phyloP scores from a whole-genome alignment of 2,113 vertebrate species.

The Cyanoramphus novaezelandiae region DNA sequence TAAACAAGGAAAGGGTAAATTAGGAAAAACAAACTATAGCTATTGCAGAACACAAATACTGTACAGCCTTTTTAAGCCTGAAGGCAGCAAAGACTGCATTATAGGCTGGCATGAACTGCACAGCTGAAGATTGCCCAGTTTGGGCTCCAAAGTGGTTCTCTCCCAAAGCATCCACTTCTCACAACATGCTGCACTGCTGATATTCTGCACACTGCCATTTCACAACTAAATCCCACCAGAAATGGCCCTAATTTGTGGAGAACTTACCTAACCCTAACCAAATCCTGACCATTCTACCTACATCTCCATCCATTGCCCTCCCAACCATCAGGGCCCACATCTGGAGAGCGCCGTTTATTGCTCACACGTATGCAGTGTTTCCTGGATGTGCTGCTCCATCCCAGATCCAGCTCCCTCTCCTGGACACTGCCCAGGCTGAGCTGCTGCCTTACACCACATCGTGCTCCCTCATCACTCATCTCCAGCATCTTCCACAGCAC shows the following conservation, averaged over 20 bases:
- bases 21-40: conserved; percentile 26
- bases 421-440: background rate
- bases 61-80: background rate
- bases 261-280: background rate
- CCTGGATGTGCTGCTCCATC: background rate
- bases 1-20: conserved; percentile 60
- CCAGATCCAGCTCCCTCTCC: conserved; percentile 33
- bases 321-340: background rate
- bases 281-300: background rate
- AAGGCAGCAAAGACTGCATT: background rate
- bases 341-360: rapidly evolving
- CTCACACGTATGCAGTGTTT: background rate
- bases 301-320: background rate
- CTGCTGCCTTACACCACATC: rapidly evolving
- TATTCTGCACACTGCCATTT: rapidly evolving
- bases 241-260: background rate
- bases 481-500: background rate
- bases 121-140: background rate
- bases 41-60: background rate
- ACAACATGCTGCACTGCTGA: background rate
- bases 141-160: background rate
- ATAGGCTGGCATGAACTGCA: background rate
- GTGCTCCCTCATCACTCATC: background rate
- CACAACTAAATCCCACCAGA: background rate
- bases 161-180: background rate